A percentile compares a stretch with the other conserved stretches of the same genome.
Conservation (phyloP, 2,888 invertebrate species). For the Eristalis intricaria region DNA sequence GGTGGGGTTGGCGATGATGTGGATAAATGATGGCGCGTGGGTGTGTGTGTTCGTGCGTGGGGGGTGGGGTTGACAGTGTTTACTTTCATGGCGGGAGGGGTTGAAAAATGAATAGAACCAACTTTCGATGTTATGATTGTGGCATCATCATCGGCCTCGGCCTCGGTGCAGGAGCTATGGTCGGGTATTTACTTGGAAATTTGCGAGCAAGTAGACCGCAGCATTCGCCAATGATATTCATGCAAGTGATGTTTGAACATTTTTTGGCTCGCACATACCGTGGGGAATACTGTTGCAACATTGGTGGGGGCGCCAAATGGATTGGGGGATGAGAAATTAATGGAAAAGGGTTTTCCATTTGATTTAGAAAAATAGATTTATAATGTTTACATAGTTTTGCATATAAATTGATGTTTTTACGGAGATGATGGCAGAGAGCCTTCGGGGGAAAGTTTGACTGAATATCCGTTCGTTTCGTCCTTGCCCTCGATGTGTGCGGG, state of each 20-base stretch:
- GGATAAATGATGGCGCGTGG: slow-evolving; percentile 19
- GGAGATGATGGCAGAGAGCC: too few relatives aligned
- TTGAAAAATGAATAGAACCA: background rate
- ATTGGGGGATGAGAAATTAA: background rate
- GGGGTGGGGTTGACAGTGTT: slow-evolving; percentile 10
- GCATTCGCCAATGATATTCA: background rate
- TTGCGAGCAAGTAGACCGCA: background rate
- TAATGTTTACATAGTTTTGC: slow-evolving; percentile 1
- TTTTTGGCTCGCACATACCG: background rate
- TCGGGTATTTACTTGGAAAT: background rate
- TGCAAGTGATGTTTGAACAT: background rate
- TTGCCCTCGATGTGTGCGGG: too few relatives aligned
- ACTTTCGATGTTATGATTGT: background rate
- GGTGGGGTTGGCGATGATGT: slow-evolving; percentile 14
- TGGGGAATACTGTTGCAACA: background rate
- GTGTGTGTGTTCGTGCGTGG: background rate
- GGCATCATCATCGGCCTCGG: background rate
- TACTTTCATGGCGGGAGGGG: background rate
- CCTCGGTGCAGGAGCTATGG: background rate
- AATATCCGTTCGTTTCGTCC: too few relatives aligned
- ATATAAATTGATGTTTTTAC: background rate
- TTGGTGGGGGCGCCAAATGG: background rate
- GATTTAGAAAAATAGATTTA: background rate
- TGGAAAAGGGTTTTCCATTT: background rate
- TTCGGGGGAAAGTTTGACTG: too few relatives aligned